Evolutionary conservation across 1,140 invertebrate genomes (phyloP), one percentile per base, ranked within the genome.

Genomic region (Drosophila serrata): DNA sequence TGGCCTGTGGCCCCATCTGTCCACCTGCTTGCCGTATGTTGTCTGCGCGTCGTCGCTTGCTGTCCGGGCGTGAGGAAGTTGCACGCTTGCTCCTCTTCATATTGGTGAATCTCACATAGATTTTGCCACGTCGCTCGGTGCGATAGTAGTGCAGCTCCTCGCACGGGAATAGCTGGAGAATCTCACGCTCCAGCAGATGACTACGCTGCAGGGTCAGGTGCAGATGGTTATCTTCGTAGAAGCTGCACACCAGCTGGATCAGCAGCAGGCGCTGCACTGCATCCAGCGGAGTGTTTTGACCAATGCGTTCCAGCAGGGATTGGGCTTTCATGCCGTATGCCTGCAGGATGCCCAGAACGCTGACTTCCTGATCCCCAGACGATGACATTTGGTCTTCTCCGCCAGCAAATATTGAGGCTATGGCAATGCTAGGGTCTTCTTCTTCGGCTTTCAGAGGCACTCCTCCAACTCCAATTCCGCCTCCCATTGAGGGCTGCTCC

Each of bases 101-200:
- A 35, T 92, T 91, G 19, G 81, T 90, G 39, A 90, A 92, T 11
- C 91, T 27, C 24, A 85, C 82, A 39, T 92, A 92, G 67, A 92
- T 92, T 62, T 91, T 92, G 56, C 91, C 91, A 9, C 91, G 73
- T 7, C 88, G 70, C 31, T 92, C 85, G 13, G 87, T 92, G 53
- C 91, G 91, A 64, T 92, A 92, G 46, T 78, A 90, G 15, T 79
- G 68, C 1, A 92, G 45, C 35, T 90, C 78, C 40, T 92, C 91
- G 39, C 62, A 75, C 17, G 91, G 91, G 8, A 77, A 92, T 0
- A 92, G 62, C 13, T 84, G 58, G 8, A 92, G 45, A 3, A 92
- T 92, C 35, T 92, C 86, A 4, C 79, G 69, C 33, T 92, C 91
- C n/a, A 92, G 46, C 8, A 84, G 69, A 35, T 92, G 82, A 33